phyloP scores from a whole-genome alignment of 2,888 invertebrate species.

The Pachydiplax longipennis region DNA sequence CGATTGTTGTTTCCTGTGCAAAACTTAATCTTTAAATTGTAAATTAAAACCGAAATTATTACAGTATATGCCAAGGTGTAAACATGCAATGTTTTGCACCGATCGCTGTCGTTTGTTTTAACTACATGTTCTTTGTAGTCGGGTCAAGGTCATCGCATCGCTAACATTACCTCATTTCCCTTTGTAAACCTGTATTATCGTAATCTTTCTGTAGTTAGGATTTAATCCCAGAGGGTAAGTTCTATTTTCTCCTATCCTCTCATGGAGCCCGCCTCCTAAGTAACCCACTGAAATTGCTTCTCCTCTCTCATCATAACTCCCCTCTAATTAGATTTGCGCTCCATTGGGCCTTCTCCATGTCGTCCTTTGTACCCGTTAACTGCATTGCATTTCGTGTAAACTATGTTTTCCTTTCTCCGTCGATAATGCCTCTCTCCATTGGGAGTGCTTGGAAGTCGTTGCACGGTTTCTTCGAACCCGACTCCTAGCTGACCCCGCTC shows the following conservation, averaged over 20 bases:
- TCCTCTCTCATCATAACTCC: neutral
- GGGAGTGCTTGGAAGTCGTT: neutral
- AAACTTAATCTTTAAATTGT: too few species aligned
- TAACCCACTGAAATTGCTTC: neutral
- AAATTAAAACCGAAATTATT: too few species aligned
- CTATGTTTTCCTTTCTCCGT: neutral
- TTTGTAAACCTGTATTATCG: neutral
- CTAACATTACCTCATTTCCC: neutral
- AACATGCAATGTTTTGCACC: too few species aligned
- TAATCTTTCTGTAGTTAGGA: neutral
- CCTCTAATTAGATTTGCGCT: neutral
- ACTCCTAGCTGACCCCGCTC: neutral
- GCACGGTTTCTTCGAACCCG: neutral
- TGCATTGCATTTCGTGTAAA: neutral
- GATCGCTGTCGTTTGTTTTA: too few species aligned
- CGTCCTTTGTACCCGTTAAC: neutral
- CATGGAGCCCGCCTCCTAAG: neutral
- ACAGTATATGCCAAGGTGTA: too few species aligned
- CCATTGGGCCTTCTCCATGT: neutral
- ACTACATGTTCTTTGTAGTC: too few species aligned
- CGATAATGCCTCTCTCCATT: neutral
- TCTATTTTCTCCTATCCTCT: neutral
- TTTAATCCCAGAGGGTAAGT: neutral
- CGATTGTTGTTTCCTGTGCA: too few species aligned
- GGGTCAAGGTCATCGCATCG: too few species aligned